Evolutionary conservation across 2,797 vertebrate genomes (phyloP), one percentile per base, ranked within the genome.

Genomic region (Mico argentatus): DNA sequence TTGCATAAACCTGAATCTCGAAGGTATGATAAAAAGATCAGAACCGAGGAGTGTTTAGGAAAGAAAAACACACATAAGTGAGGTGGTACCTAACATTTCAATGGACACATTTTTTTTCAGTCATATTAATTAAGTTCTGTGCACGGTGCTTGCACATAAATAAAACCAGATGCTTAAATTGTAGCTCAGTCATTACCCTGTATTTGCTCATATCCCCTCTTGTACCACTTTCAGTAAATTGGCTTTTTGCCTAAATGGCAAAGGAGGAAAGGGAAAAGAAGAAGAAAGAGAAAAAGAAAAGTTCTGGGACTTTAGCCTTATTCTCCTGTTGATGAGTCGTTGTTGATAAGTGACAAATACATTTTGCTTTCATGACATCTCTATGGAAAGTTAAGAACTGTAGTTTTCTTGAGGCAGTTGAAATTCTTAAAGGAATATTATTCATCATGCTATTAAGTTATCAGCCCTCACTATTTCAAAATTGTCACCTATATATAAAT

Each of bases 111-210:
- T 79, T 96, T 87, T 97, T 96, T 88, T 95, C 91, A 90, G 91
- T 90, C 93, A 96, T 93, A 87, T 94, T 92, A 97, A 93, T 93
- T 95, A 61, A 79, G 36, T 24, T 46, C 57, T 77, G 83, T 73
- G 20, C 59, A 59, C 33, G 67, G 17, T 61, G 76, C 70, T n/a
- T 88, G 76, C n/a, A 95, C 77, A 70, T 96, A 97, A 96, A 89
- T 91, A 95, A 98, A 97, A 12, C 0, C 91, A 97, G 57, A 96
- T 91, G 91, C 64, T 97, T 95, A 86, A 96, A 88, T 52, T 90
- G 76, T 97, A 87, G 75, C 75, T 95, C 41, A 61, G 73, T 19
- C 80, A 87, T 30, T 92, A 61, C 76, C n/a, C 67, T 57, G 22
- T 67, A 57, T 95, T 88, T 67, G n/a, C 61, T 95, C 73, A 85